Percentiles rank a stretch among this genome's conserved stretches.
Evolutionary conservation across 2,113 vertebrate genomes (phyloP).

Genomic region (Catagonus wagneri): DNA sequence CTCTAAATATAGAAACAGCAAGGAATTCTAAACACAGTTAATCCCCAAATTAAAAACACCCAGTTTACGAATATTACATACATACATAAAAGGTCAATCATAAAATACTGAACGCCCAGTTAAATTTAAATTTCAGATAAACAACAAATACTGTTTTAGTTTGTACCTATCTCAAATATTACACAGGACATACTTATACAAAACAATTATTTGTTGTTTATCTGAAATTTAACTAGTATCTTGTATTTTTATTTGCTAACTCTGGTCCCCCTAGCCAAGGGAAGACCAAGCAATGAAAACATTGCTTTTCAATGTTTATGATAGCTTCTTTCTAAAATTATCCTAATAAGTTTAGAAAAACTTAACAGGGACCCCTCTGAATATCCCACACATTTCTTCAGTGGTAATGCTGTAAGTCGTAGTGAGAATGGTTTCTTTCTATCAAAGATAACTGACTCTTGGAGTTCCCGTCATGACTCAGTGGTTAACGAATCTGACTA

Average conservation of each 20-base stretch:
- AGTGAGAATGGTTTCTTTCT: not conserved
- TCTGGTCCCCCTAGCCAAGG: not conserved
- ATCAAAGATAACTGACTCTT: not conserved
- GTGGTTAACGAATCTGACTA: too few species aligned
- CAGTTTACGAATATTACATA: not conserved
- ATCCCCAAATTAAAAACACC: not conserved
- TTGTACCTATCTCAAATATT: not conserved
- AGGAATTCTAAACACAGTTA: not conserved
- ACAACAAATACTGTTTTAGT: not conserved
- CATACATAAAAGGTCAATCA: not conserved
- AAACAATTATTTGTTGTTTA: not conserved
- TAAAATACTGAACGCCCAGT: not conserved
- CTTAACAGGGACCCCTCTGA: not conserved
- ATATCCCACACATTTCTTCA: not conserved
- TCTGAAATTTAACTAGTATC: conserved; percentile 5
- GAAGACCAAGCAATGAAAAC: not conserved
- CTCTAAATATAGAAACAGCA: not conserved
- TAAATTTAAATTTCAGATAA: conserved; percentile 38
- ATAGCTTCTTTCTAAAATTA: conserved; percentile 36
- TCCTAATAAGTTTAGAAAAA: conserved; percentile 19
- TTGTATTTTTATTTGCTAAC: not conserved
- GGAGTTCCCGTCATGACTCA: too few species aligned
- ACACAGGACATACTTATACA: not conserved
- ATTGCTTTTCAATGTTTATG: not conserved
- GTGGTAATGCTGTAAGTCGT: not conserved